Evolutionary conservation across 2,797 vertebrate genomes (phyloP), one percentile per base, ranked within the genome.

Genomic region (Diceros bicornis): DNA sequence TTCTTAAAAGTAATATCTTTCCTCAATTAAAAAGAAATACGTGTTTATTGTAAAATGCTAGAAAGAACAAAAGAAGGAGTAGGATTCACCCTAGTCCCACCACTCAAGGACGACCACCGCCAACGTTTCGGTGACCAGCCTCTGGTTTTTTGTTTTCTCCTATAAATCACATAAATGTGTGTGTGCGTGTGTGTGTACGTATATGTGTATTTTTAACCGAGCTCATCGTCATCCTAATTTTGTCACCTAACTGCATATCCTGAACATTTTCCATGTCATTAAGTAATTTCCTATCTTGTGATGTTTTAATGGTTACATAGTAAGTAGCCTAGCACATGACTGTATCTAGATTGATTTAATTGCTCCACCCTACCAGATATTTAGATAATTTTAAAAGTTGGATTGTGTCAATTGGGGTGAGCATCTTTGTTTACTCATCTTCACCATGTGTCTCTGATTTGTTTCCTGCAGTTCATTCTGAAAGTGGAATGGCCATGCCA

Each of bases 261-360:
- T 74, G 34, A 88, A 29, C 9, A 18, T 83, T 64, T 86, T 52
- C 25, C 61, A 55, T 55, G 77, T 44, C 81, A 77, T 82, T 83
- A 57, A 81, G 64, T 41, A 61, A 66, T 77, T 95, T 88, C 57
- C 52, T 88, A 18, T 55, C 61, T 86, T 62, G 41, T 23, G 37
- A 21, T 41, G 13, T 77, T 71, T 75, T n/a, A 68, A 47, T 66
- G 79, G 66, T 91, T 37, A 66, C 12, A 17, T 20, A 41, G 21
- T 23, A 41, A 41, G 21, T 23, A 41, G 37, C 75, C 55, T 86
- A 71, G 61, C n/a, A 21, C 52, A 13, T 14, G 68, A 25, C 77
- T 77, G 0, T 37, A 12, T 41, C 13, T 8, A 47, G 8, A 62
- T 44, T 75, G 29, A 21, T 50, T 14, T 66, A 6, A 57, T 44